Conservation (phyloP, 2,113 vertebrate genomes). For the Bucco capensis region DNA sequence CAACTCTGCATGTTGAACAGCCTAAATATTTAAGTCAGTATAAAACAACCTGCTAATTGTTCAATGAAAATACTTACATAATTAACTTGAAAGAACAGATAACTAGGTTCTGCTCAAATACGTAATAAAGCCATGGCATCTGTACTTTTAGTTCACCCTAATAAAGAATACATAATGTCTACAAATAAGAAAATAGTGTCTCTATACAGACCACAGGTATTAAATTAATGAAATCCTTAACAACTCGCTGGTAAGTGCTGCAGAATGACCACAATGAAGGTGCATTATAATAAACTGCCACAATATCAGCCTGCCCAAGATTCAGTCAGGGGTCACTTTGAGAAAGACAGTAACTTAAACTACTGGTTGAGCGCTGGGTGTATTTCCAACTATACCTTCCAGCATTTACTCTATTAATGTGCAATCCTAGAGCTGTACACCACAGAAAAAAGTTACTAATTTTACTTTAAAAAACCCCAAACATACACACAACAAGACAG, state of each 20-base stretch:
- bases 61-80: neutral
- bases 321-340: slow-evolving; percentile 49
- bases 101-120: neutral
- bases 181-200: slow-evolving; percentile 52
- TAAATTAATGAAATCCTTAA: slow-evolving; percentile 47
- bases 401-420: slow-evolving; percentile 68
- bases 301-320: slow-evolving; percentile 63
- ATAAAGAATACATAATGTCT: neutral
- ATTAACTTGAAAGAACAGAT: neutral
- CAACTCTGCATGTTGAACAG: neutral
- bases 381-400: slow-evolving; percentile 73
- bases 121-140: neutral
- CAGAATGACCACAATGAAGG: slow-evolving; percentile 40
- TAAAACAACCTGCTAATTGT: neutral
- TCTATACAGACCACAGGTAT: neutral
- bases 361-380: neutral
- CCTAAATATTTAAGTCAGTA: neutral
- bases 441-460: neutral
- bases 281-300: slow-evolving; percentile 71
- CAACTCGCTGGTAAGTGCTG: slow-evolving; percentile 52
- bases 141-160: neutral
- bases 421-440: neutral
- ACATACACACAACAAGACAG: neutral
- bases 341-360: slow-evolving; percentile 60
- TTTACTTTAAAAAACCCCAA: neutral